These are phyloP conservation scores for Ectobius pallidus DNA, from an alignment of 2,888 invertebrate species.

Conservation along the genomic window DNA sequence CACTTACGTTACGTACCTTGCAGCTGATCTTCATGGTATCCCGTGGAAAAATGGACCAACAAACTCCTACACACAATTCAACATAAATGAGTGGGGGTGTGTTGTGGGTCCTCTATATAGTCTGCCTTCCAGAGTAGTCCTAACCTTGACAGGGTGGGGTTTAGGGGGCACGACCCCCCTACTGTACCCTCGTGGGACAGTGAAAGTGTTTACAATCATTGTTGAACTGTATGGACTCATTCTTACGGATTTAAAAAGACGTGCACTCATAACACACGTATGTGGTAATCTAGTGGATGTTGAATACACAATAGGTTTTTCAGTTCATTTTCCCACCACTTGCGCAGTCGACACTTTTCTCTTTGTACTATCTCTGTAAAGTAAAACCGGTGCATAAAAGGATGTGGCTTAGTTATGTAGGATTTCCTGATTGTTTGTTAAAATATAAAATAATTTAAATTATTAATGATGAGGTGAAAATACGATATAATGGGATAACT, in stretches of 20 bases:
- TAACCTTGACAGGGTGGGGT: constrained; percentile 24
- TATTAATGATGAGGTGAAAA: too few relatives aligned
- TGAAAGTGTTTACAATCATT: constrained; percentile 35
- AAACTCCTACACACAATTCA: background rate
- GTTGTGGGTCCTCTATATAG: constrained; percentile 34
- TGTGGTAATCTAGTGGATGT: background rate
- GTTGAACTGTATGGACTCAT: constrained; percentile 33
- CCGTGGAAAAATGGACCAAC: background rate
- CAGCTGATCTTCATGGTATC: constrained; percentile 23
- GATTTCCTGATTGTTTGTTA: background rate
- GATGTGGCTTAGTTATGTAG: background rate
- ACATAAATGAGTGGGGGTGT: constrained; percentile 12
- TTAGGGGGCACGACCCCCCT: background rate
- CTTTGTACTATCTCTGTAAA: constrained; percentile 3
- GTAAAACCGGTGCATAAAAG: background rate
- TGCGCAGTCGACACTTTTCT: background rate
- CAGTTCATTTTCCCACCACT: constrained; percentile 13
- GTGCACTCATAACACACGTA: constrained; percentile 5
- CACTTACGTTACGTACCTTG: constrained; percentile 12
- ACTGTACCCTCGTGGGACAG: constrained; percentile 36
- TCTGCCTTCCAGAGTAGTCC: constrained; percentile 17
- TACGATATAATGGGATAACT: too few relatives aligned
- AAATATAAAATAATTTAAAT: too few relatives aligned
- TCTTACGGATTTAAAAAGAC: constrained; percentile 17
- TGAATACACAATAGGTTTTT: background rate